phyloP scores from a whole-genome alignment of 2,797 vertebrate species.

The Balearica regulorum region DNA sequence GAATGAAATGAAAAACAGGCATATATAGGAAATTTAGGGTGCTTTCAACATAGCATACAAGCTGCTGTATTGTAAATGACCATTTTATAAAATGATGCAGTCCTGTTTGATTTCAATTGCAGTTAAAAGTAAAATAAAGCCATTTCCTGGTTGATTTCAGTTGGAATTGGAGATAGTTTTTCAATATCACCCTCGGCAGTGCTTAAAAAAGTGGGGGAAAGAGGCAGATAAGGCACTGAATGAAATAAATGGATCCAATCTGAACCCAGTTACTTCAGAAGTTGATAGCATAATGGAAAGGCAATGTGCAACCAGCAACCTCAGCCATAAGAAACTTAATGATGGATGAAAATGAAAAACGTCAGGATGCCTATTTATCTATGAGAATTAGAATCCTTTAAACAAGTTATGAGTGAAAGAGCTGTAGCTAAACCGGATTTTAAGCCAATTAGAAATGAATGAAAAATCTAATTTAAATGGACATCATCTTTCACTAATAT shows the following conservation, averaged over 20 bases:
- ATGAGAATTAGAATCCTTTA: slow-evolving; percentile 72
- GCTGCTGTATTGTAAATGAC: slow-evolving; percentile 1
- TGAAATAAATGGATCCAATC: slow-evolving; percentile 72
- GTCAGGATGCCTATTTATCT: slow-evolving; percentile 67
- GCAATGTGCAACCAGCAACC: slow-evolving; percentile 53
- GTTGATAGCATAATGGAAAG: slow-evolving; percentile 63
- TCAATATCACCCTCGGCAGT: slow-evolving; percentile 65
- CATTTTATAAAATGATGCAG: slow-evolving; percentile 61
- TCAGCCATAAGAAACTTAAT: slow-evolving; percentile 74
- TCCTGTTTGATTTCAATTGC: slow-evolving; percentile 59
- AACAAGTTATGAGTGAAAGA: slow-evolving; percentile 69
- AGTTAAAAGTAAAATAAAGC: slow-evolving; percentile 78
- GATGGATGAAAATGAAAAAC: slow-evolving; percentile 72
- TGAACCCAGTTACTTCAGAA: slow-evolving; percentile 65
- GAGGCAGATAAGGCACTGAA: slow-evolving; percentile 60
- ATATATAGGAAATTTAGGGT: slow-evolving; percentile 27
- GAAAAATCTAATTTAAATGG: slow-evolving; percentile 72
- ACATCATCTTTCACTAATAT: slow-evolving; percentile 69
- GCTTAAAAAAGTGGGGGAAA: slow-evolving; percentile 61
- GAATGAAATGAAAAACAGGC: slow-evolving; percentile 22
- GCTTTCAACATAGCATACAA: background rate
- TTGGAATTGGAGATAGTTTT: slow-evolving; percentile 71
- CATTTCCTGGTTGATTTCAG: slow-evolving; percentile 76
- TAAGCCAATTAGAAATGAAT: slow-evolving; percentile 75
- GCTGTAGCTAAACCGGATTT: slow-evolving; percentile 67